A percentile compares a stretch with the other conserved stretches of the same genome.
These are phyloP conservation scores for Gortyna flavago DNA, from an alignment of 2,888 invertebrate genomes.

Conservation along the genomic window DNA sequence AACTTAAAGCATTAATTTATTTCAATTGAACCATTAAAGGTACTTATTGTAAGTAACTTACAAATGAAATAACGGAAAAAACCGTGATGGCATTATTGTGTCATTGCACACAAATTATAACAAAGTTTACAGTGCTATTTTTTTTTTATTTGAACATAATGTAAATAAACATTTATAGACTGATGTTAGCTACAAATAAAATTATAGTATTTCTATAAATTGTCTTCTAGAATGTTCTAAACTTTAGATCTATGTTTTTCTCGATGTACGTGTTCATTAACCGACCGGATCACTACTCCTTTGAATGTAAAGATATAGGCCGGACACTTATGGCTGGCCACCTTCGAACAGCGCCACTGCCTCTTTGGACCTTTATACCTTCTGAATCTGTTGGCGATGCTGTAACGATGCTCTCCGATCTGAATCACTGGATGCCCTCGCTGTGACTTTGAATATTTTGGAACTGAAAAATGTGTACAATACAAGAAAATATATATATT, in stretches of 20 bases:
- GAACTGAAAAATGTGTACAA: not conserved
- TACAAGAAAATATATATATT: not conserved
- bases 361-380: not conserved
- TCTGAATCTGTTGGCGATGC: not conserved
- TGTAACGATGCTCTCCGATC: constrained; percentile 46
- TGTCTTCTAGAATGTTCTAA: not conserved
- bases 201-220: not conserved
- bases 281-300: not conserved
- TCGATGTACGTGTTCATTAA: not conserved
- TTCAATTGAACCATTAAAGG: too few relatives aligned
- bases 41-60: not conserved
- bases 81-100: not conserved
- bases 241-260: not conserved
- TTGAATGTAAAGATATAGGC: not conserved
- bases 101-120: not conserved
- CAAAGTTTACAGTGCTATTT: not conserved
- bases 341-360: not conserved
- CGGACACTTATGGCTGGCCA: not conserved
- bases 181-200: too few relatives aligned
- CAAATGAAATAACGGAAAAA: not conserved
- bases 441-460: constrained; percentile 40
- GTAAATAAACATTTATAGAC: too few relatives aligned
- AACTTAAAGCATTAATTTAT: too few relatives aligned
- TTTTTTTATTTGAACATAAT: not conserved
- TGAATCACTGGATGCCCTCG: constrained; percentile 60